Evolutionary conservation across 1,140 invertebrate species (phyloP), one percentile per base, ranked within the genome.

Genomic region (Cephus cinctus): DNA sequence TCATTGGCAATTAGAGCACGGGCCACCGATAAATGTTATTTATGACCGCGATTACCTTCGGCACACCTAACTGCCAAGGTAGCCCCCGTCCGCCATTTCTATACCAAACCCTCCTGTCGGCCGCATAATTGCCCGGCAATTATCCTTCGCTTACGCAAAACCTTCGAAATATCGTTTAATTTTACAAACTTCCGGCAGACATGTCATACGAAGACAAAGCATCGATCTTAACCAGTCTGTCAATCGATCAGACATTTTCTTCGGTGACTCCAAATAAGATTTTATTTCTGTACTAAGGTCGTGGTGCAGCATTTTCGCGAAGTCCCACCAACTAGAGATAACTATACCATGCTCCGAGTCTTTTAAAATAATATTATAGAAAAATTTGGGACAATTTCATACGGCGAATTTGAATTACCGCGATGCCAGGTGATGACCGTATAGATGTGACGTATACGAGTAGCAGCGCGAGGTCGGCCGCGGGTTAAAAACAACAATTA

Each of bases 1-100:
- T 70, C 59, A 69, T 63, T 49, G 60, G 57, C 65, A 67, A 71
- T 70, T 73, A 71, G 59, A 61, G 35, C 46, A 47, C 47, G 15
- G 32, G 9, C 51, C 25, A 31, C 36, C 47, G 51, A 61, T 61
- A 66, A 69, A 59, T 57, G 56, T 63, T 70, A 70, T 71, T 71
- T 71, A 73, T 61, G 60, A 55, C 55, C 32, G 9, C 54, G 52
- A 71, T 70, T 71, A 71, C 45, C 55, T 27, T 34, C 21, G 63
- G 51, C 68, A 48, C 65, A 47, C 65, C 69, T 66, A 34, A 11
- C 22, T 47, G 40, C 15, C 31, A 51, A 47, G 32, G 27, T n/a
- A n/a, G n/a, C 41, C 23, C 31, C 12, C 20, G 27, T 23, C 35
- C 41, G 31, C 23, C 27, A 23, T 30, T 23, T 19, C 20, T 30